phyloP scores from a whole-genome alignment of 35 echinoderm and acorn worm genomes.

The Lytechinus variegatus region DNA sequence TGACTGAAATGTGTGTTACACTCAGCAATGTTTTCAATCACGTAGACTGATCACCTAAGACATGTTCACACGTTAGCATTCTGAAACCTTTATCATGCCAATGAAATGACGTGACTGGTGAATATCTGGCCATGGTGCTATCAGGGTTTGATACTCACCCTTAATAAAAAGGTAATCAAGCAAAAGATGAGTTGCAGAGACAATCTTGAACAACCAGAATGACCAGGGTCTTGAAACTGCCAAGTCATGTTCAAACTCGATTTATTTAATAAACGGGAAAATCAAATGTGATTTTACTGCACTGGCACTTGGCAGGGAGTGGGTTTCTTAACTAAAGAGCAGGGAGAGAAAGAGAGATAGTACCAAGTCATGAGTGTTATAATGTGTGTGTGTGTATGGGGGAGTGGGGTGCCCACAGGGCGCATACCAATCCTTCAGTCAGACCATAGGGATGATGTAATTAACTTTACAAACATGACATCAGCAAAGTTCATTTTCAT shows the following conservation, averaged over 20 bases:
- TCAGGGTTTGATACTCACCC: background rate
- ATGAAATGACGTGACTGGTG: background rate
- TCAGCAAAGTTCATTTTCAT: no score
- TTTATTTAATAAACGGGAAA: background rate
- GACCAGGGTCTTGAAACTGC: background rate
- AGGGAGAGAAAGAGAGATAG: background rate
- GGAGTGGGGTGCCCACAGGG: background rate
- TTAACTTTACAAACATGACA: no score
- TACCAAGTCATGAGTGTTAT: background rate
- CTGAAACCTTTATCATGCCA: background rate
- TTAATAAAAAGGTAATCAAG: background rate
- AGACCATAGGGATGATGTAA: no score
- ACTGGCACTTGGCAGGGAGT: background rate
- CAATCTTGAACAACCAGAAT: background rate
- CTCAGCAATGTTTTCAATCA: no score
- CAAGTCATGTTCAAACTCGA: conserved; percentile 10
- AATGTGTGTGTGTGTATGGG: no score
- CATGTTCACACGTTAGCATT: background rate
- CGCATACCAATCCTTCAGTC: background rate
- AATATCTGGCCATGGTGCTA: background rate
- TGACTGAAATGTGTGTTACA: no score
- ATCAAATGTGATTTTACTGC: background rate
- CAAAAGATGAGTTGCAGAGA: background rate
- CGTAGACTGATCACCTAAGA: no score
- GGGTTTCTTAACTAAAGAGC: background rate